These are phyloP conservation scores for Syrrhaptes paradoxus DNA, from an alignment of 2,113 vertebrate species.

Conservation along the genomic window DNA sequence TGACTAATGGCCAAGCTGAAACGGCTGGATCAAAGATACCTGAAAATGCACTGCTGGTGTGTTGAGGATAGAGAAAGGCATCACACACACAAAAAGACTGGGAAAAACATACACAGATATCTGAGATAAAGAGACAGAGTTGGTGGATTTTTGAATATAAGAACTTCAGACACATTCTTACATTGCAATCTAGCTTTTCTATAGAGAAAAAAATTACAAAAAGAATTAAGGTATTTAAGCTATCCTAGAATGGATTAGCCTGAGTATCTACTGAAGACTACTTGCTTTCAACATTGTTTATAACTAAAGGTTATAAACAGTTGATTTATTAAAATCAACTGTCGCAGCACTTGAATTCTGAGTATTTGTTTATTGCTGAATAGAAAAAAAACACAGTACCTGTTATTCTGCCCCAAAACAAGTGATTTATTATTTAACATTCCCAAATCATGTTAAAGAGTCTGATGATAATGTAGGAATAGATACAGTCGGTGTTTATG, in stretches of 20 bases:
- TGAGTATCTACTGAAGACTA: neutral
- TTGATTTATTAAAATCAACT: neutral
- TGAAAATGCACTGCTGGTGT: neutral
- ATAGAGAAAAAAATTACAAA: neutral
- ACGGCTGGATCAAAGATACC: neutral
- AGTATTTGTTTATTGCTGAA: neutral
- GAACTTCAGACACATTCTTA: neutral
- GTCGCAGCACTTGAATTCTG: neutral
- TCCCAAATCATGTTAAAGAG: neutral
- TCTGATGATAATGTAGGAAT: neutral
- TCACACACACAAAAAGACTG: fast-evolving
- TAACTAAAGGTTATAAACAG: no score
- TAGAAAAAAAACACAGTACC: neutral
- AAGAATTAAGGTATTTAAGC: neutral
- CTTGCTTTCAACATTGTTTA: neutral
- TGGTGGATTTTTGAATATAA: neutral
- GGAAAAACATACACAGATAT: neutral
- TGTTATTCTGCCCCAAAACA: neutral
- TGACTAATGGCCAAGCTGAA: neutral
- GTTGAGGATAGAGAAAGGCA: neutral
- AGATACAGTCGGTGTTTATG: neutral
- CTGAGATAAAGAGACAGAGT: neutral
- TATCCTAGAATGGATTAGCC: neutral
- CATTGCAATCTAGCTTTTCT: neutral
- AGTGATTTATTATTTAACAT: neutral